These are phyloP conservation scores for Zaprionus camerounensis DNA, from an alignment of 1,140 invertebrate genomes.

Conservation along the genomic window DNA sequence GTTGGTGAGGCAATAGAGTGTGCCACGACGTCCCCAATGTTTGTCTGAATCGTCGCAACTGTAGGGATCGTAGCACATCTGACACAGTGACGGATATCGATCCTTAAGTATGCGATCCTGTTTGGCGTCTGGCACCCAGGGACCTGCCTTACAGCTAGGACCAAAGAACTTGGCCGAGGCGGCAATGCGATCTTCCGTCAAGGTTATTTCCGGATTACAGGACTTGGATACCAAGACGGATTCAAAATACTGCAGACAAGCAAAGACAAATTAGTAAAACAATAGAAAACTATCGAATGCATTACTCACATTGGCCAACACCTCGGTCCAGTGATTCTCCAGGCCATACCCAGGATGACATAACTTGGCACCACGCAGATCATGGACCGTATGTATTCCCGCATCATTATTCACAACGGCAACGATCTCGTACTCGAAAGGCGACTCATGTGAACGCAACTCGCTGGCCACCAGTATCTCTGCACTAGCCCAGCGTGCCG, in stretches of 20 bases:
- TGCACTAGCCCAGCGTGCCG: conserved; percentile 88
- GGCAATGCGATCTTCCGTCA: conserved; percentile 90
- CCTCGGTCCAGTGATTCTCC: conserved; percentile 88
- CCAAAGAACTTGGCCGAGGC: conserved; percentile 89
- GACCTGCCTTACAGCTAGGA: conserved; percentile 91
- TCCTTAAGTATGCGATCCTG: conserved; percentile 89
- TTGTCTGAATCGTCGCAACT: conserved; percentile 89
- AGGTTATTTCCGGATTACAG: conserved; percentile 87
- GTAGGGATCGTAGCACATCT: conserved; percentile 87
- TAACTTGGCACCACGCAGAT: conserved; percentile 88
- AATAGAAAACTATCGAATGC: neutral
- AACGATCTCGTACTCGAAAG: conserved; percentile 88
- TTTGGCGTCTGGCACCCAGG: conserved; percentile 89
- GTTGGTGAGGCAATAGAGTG: conserved; percentile 91
- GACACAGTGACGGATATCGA: conserved; percentile 89
- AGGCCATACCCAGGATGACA: conserved; percentile 91
- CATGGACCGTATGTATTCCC: conserved; percentile 84
- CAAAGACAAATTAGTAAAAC: neutral
- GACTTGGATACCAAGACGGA: conserved; percentile 87
- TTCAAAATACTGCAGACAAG: conserved; percentile 88
- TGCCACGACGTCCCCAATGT: conserved; percentile 92
- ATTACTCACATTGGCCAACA: conserved; percentile 87
- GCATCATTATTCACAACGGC: conserved; percentile 88
- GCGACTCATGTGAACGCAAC: conserved; percentile 85
- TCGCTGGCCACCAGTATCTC: conserved; percentile 90